Base-by-base conservation (phyloP, 2,888 invertebrate species). In the Trilocha varians region DNA sequence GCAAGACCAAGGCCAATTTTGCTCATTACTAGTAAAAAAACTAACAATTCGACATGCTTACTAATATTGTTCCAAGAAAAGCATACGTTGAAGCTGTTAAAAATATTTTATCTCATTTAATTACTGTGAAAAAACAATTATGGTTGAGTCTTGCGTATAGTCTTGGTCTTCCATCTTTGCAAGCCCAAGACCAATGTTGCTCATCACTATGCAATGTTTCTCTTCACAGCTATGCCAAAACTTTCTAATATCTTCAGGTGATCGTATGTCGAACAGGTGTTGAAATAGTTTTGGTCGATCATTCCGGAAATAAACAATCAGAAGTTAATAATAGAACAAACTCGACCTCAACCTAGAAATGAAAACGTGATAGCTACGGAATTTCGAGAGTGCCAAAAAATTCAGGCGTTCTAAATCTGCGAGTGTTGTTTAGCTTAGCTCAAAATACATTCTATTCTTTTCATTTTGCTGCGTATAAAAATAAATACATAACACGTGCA, bases 231-330 rank as follows among this genome's bases (percentile, higher is more conserved):
- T n/a, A n/a, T n/a, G n/a, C n/a, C n/a, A 2, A 25, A 6, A 25
- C 25, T 2, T 3, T 9, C 6, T 25, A 25, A 25, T 25, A 4
- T 25, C 5, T 9, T 25, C 25, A 25, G 11, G 8, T 6, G 11
- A 25, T 5, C 6, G 25, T 25, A 6, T 25, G n/a, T n/a, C n/a
- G n/a, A n/a, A 25, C 25, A 25, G 8, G 5, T 2, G 2, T 13
- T 16, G 39, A 13, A 25, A 18, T 32, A 11, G 15, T 15, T 45
- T 16, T 34, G 13, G 36, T n/a, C 11, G 41, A 42, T 33, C 13
- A 36, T 40, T 40, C 15, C 38, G 39, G 40, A 38, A 42, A 34
- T 35, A 6, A 6, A 39, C 41, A 16, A 16, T 15, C 11, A 36
- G 5, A 16, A 11, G 16, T 13, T 36, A 36, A 36, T 16, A 15